These are phyloP conservation scores for Uloborus plumipes DNA, from an alignment of 2,888 invertebrate species.

Conservation along the genomic window DNA sequence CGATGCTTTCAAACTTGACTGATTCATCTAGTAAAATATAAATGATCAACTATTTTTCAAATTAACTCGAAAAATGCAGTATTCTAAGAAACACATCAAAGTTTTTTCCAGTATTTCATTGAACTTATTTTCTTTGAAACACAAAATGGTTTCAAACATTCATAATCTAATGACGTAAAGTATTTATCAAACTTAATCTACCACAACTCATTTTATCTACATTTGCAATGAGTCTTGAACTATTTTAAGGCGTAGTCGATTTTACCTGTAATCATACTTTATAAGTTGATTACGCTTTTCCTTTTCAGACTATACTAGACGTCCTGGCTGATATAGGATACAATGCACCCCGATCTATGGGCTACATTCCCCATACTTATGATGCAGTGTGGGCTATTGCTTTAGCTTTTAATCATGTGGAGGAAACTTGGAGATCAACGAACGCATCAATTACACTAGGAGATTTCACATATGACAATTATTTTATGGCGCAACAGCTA, in stretches of 20 bases:
- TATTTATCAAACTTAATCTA: too few species aligned
- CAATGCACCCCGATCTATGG: conserved; percentile 4
- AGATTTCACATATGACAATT: conserved; percentile 81
- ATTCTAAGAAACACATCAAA: too few species aligned
- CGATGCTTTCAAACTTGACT: too few species aligned
- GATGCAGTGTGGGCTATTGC: conserved; percentile 94
- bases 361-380: conserved; percentile 81
- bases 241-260: neutral
- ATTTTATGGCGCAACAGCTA: conserved; percentile 81
- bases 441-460: conserved; percentile 73
- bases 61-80: too few species aligned
- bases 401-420: conserved; percentile 79
- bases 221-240: neutral
- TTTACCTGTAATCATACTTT: neutral
- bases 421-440: conserved; percentile 74
- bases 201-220: neutral
- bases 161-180: too few species aligned
- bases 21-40: too few species aligned
- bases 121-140: too few species aligned
- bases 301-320: conserved; percentile 41
- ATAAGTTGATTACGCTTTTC: neutral
- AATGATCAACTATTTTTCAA: too few species aligned
- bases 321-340: conserved; percentile 36
- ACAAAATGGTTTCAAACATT: too few species aligned
- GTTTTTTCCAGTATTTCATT: too few species aligned